phyloP scores from a whole-genome alignment of 2,113 vertebrate species.

The Ancistrus triradiatus region DNA sequence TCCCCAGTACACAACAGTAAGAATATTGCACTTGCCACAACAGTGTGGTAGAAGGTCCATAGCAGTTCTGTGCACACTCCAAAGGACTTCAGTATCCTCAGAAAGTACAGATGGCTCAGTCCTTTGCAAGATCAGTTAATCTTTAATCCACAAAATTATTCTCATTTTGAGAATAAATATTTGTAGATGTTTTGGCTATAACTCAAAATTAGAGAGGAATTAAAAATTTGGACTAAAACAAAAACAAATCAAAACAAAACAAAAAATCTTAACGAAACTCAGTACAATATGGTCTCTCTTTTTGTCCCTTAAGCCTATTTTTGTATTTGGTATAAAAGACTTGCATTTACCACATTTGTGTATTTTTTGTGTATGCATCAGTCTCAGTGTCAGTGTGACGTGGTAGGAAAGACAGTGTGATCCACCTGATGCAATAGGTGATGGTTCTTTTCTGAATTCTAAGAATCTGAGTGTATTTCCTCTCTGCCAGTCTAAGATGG shows the following conservation, averaged over 20 bases:
- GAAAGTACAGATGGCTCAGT: too few species aligned
- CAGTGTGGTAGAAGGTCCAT: too few species aligned
- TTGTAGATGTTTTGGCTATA: slow-evolving; percentile 23
- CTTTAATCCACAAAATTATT: too few species aligned
- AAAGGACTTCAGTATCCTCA: too few species aligned
- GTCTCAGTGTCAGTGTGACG: slow-evolving; percentile 14
- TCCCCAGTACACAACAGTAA: too few species aligned
- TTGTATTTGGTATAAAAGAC: background rate
- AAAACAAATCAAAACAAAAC: too few species aligned
- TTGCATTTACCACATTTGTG: background rate
- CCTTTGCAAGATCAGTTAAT: too few species aligned
- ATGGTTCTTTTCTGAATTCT: background rate
- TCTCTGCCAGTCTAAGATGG: slow-evolving; percentile 2
- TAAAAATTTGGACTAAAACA: too few species aligned
- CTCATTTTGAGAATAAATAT: background rate
- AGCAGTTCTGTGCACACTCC: too few species aligned
- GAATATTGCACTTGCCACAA: too few species aligned
- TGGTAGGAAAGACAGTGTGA: background rate
- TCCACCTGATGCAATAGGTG: slow-evolving; percentile 14
- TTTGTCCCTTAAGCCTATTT: slow-evolving; percentile 1
- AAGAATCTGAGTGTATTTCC: background rate
- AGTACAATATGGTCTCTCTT: slow-evolving; percentile 6
- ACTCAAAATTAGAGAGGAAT: too few species aligned
- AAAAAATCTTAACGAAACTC: too few species aligned
- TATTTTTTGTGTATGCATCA: background rate